phyloP scores from a whole-genome alignment of 2,888 invertebrate species.

The Quadroppia sp. region DNA sequence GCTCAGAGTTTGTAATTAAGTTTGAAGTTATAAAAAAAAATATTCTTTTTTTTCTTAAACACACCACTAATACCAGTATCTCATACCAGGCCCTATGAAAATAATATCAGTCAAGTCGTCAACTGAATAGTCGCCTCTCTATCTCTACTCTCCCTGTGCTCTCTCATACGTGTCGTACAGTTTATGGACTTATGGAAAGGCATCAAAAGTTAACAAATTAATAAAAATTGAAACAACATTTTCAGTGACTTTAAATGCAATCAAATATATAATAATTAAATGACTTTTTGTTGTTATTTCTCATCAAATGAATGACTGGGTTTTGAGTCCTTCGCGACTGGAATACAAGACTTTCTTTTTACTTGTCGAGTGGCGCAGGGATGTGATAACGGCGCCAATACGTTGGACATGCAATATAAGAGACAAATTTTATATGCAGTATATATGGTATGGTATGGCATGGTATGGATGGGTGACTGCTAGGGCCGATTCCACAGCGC shows the following conservation, averaged over 20 bases:
- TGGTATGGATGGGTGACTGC: background rate
- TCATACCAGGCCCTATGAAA: too few relatives aligned
- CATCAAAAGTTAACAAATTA: background rate
- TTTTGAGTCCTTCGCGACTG: too few relatives aligned
- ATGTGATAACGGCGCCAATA: slow-evolving; percentile 23
- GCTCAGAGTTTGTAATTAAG: background rate
- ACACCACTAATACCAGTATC: too few relatives aligned
- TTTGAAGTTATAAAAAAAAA: background rate
- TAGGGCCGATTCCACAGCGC: slow-evolving; percentile 9
- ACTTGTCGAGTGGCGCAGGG: too few relatives aligned
- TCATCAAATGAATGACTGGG: too few relatives aligned
- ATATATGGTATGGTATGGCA: too few relatives aligned
- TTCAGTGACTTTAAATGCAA: background rate
- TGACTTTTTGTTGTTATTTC: too few relatives aligned
- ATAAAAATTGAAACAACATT: too few relatives aligned
- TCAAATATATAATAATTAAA: too few relatives aligned
- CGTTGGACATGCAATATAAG: background rate
- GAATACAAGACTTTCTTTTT: background rate
- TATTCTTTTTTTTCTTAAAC: background rate
- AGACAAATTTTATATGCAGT: slow-evolving; percentile 1
- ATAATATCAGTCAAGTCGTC: slow-evolving; percentile 18
- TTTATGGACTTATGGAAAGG: background rate
- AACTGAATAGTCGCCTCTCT: background rate
- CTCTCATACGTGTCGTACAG: background rate
- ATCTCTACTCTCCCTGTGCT: background rate